Conservation (phyloP, 2,797 vertebrate species). For the Alauda arvensis region DNA sequence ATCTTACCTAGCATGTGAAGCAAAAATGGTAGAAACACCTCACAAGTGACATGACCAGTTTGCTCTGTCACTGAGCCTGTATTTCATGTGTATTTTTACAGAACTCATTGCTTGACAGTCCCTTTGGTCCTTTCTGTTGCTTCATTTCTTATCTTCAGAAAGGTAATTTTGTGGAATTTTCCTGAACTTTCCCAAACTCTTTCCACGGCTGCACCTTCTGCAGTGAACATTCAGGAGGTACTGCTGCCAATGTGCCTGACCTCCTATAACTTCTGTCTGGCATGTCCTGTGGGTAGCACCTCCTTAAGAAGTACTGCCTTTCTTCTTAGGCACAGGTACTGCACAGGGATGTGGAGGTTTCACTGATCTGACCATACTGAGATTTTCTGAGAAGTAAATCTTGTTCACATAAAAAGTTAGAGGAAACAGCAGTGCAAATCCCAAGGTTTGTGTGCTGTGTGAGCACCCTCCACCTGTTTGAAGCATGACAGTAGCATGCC, state of each 20-base stretch:
- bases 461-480: neutral
- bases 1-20: neutral
- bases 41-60: neutral
- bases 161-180: neutral
- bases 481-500: neutral
- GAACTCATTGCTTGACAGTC: neutral
- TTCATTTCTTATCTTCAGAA: neutral
- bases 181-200: neutral
- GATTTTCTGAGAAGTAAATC: neutral
- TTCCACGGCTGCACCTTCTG: neutral
- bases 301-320: neutral
- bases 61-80: neutral
- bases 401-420: neutral
- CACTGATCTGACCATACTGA: neutral
- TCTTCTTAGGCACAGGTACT: neutral
- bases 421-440: neutral
- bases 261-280: neutral
- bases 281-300: neutral
- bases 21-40: neutral
- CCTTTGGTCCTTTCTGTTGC: neutral
- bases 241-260: neutral
- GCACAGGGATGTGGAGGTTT: neutral
- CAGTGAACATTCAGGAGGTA: neutral
- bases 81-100: neutral
- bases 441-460: neutral